phyloP scores from a whole-genome alignment of 1,140 invertebrate species.

The Eriosoma lanigerum region DNA sequence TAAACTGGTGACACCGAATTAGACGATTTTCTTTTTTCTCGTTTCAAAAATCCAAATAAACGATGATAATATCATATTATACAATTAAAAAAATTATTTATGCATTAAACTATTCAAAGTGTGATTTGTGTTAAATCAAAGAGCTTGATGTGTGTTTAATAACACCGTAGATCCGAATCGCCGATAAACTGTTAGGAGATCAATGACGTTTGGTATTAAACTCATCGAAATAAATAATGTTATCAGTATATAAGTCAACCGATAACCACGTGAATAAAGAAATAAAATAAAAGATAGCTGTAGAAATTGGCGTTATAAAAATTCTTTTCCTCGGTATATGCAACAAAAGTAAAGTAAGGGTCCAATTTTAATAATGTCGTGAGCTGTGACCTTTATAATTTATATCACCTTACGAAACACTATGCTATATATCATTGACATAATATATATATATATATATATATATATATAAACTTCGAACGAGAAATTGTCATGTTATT shows the following conservation, averaged over 20 bases:
- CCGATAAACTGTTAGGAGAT: background rate
- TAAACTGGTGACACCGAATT: background rate
- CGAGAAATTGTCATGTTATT: background rate
- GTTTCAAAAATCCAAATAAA: background rate
- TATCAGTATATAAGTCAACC: slow-evolving; percentile 4
- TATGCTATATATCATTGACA: background rate
- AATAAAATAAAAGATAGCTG: background rate
- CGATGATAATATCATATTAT: background rate
- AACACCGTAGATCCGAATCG: background rate
- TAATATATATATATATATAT: no score
- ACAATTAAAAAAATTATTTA: background rate
- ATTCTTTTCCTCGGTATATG: background rate
- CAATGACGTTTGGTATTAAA: slow-evolving; percentile 7
- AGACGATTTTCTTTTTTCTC: background rate
- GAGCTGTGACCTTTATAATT: slow-evolving; percentile 28
- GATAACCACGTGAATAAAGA: slow-evolving; percentile 6
- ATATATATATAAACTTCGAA: slow-evolving; percentile 21
- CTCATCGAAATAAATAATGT: slow-evolving; percentile 2
- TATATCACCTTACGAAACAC: background rate
- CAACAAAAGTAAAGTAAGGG: background rate
- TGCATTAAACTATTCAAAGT: background rate
- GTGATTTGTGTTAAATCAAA: no score
- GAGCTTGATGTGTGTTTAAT: background rate
- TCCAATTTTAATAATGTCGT: slow-evolving; percentile 41
- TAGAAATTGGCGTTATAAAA: background rate